phyloP scores from a whole-genome alignment of 2,888 invertebrate species.

The Drosophila suboccidentalis region DNA sequence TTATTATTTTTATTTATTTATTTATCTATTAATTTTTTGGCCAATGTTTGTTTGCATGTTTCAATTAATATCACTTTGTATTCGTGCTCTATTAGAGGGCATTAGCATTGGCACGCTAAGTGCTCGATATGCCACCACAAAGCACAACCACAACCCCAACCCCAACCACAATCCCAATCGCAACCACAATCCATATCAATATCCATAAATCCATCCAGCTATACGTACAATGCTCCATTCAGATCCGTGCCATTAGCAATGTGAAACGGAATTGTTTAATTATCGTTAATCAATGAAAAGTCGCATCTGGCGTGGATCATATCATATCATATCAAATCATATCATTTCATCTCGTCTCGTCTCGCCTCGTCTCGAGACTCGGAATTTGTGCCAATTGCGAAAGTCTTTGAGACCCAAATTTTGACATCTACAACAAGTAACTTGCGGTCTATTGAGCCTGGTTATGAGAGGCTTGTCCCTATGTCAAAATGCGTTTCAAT shows the following conservation, averaged over 20 bases:
- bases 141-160: neutral
- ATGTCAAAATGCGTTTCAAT: conserved; percentile 37
- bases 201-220: conserved; percentile 4
- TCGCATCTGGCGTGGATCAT: conserved; percentile 7
- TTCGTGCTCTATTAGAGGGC: conserved; percentile 64
- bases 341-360: neutral
- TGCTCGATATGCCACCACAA: conserved; percentile 52
- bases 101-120: conserved; percentile 67
- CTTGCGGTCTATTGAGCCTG: conserved; percentile 13
- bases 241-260: conserved; percentile 47
- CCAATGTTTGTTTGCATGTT: conserved; percentile 67
- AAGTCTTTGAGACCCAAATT: conserved; percentile 32
- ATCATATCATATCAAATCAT: neutral
- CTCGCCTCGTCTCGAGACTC: neutral
- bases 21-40: conserved; percentile 35
- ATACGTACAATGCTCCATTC: conserved; percentile 34
- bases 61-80: conserved; percentile 68
- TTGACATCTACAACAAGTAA: conserved; percentile 4
- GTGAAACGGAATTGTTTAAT: conserved; percentile 58
- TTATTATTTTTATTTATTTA: conserved; percentile 20
- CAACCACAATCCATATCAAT: too few relatives aligned
- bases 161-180: conserved; percentile 16
- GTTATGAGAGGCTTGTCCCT: conserved; percentile 46
- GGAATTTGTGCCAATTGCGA: conserved; percentile 48
- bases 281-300: conserved; percentile 59